phyloP scores from a whole-genome alignment of 2,888 invertebrate genomes.

The Drosophila nigricruria region DNA sequence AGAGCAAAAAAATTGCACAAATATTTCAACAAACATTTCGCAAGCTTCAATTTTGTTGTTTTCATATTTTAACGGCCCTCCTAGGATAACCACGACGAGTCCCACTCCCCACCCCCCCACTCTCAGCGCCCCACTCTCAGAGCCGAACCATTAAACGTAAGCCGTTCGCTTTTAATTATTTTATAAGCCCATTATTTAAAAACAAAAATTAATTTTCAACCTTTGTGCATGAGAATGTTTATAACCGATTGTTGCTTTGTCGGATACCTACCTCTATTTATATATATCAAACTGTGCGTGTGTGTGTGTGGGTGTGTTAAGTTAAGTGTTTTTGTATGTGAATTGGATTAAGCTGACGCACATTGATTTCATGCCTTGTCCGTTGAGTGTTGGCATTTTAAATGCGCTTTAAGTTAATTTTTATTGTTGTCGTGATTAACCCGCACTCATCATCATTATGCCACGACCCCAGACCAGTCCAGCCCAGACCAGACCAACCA shows the following conservation, averaged over 20 bases:
- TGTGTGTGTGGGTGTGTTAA: slow-evolving; percentile 22
- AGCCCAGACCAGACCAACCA: background rate
- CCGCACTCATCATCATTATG: slow-evolving; percentile 52
- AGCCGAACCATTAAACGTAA: slow-evolving; percentile 42
- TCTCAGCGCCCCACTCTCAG: background rate
- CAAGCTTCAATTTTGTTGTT: slow-evolving; percentile 8
- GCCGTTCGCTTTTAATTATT: slow-evolving; percentile 69
- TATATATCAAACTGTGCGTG: background rate
- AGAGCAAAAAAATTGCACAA: slow-evolving; percentile 34
- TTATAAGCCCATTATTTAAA: slow-evolving; percentile 74
- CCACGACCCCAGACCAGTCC: background rate
- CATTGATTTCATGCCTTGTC: slow-evolving; percentile 65
- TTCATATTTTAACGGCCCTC: slow-evolving; percentile 48
- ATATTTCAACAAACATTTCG: slow-evolving; percentile 53
- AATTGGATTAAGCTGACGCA: slow-evolving; percentile 60
- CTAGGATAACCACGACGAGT: slow-evolving; percentile 33
- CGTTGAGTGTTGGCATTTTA: slow-evolving; percentile 63
- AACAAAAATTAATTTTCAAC: slow-evolving; percentile 63
- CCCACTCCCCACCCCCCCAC: background rate
- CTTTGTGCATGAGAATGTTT: slow-evolving; percentile 62
- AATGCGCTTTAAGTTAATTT: slow-evolving; percentile 75
- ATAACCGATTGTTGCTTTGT: slow-evolving; percentile 49
- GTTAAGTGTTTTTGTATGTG: slow-evolving; percentile 30
- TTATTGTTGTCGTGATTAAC: slow-evolving; percentile 75
- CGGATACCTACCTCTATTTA: slow-evolving; percentile 2